Percentiles rank a stretch among this genome's conserved stretches.
Evolutionary conservation across 1,140 invertebrate genomes (phyloP).

Genomic region (Hesperophylax magnus): DNA sequence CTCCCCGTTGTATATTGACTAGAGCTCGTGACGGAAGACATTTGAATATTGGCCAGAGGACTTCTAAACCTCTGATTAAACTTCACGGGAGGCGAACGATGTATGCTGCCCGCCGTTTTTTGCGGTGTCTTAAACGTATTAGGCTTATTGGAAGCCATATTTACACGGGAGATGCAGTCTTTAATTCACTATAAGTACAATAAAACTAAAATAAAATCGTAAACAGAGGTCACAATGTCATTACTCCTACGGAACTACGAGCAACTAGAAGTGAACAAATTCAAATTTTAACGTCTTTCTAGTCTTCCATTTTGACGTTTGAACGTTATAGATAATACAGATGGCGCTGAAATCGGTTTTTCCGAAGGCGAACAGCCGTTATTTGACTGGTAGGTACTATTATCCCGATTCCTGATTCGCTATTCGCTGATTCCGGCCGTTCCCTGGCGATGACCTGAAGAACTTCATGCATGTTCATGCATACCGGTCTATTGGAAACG

Average conservation of each 20-base stretch:
- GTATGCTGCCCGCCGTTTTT: background rate
- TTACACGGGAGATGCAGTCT: background rate
- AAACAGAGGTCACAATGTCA: constrained; percentile 34
- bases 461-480: no score
- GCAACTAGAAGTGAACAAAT: background rate
- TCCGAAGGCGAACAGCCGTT: constrained; percentile 3
- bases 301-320: background rate
- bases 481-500: background rate
- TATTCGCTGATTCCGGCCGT: background rate
- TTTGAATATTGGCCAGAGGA: constrained; percentile 44
- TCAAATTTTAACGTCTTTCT: constrained; percentile 34
- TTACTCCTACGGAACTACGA: background rate
- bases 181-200: constrained; percentile 40
- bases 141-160: constrained; percentile 33
- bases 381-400: constrained; percentile 7
- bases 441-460: no score
- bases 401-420: background rate
- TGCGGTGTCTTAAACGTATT: constrained; percentile 38
- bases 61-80: constrained; percentile 20
- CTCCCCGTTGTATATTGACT: constrained; percentile 36
- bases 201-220: background rate
- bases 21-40: constrained; percentile 35
- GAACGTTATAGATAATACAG: constrained; percentile 4
- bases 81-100: constrained; percentile 25
- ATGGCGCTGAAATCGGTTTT: constrained; percentile 1